Base-by-base conservation (phyloP, 1,140 invertebrate species). In the Drosophila varians region DNA sequence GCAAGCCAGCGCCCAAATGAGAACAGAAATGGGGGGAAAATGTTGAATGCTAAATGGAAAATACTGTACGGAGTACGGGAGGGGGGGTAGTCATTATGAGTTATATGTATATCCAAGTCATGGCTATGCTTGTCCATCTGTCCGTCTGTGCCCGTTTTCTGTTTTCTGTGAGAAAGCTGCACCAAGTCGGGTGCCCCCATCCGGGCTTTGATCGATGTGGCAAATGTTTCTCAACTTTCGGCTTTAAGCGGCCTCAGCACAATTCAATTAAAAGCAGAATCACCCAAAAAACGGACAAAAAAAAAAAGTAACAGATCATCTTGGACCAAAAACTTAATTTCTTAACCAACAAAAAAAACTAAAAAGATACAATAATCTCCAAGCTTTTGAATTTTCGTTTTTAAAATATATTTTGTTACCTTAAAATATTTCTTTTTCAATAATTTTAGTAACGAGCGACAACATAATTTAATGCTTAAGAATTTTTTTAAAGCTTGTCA, bases 121-220 rank as follows among this genome's bases (percentile, higher is more conserved):
- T 43, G 61, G 64, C 14, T 40, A 40, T 47, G 16, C 4, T 16
- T 26, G 60, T 51, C 62, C 62, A 34, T 58, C 54, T 58, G 53
- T 45, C 16, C 38, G 16, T 9, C 38, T 42, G 38, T 42, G 38
- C 38, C 19, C 38, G 38, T 42, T 42, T 36, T 11, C 12, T 36
- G 1, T 36, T n/a, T 19, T 42, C 38, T 38, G 54, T 64, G 62
- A 51, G 62, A 66, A 66, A 58, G 31, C 28, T 38, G 12, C 36
- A 57, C 43, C 55, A 56, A 55, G 47, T 34, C 42, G 0, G 47
- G 51, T 62, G 25, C 11, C 16, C 19, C 12, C 18, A 14, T 12
- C 2, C 7, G 25, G 47, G 62, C 48, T 49, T 69, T 84, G 78
- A 84, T 84, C 55, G 78, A 84, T 84, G 74, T 65, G 43, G 38